phyloP scores from a whole-genome alignment of 2,888 invertebrate genomes.

The Palloptera scutellata region DNA sequence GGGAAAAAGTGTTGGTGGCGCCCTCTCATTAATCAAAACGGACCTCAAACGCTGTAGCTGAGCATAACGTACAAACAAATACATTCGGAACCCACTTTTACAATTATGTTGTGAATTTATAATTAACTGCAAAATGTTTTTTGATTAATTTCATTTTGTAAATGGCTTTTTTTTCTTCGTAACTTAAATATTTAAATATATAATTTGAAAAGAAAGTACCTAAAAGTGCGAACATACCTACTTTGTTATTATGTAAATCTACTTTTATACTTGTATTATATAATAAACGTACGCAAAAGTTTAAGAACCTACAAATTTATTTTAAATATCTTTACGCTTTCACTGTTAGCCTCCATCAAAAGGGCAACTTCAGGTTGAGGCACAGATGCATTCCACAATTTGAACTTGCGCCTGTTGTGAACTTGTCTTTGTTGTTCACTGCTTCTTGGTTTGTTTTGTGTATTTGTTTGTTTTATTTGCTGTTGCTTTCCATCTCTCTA shows the following conservation, averaged over 20 bases:
- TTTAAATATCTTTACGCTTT: background rate
- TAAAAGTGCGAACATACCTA: too few relatives aligned
- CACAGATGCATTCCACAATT: too few relatives aligned
- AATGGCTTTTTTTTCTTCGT: background rate
- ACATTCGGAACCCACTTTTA: too few relatives aligned
- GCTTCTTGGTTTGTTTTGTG: slow-evolving; percentile 1
- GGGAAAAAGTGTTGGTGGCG: slow-evolving; percentile 16
- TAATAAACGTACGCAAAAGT: too few relatives aligned
- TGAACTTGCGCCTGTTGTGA: slow-evolving; percentile 2
- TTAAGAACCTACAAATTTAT: too few relatives aligned
- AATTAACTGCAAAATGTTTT: background rate
- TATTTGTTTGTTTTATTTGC: background rate
- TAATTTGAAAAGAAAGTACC: too few relatives aligned
- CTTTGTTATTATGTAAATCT: background rate
- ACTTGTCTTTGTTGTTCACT: background rate
- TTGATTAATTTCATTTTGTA: slow-evolving; percentile 4
- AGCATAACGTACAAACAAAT: too few relatives aligned
- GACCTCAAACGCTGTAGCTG: too few relatives aligned
- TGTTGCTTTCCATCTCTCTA: background rate
- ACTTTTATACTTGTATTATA: too few relatives aligned
- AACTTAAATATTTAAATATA: too few relatives aligned
- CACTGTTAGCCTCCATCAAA: too few relatives aligned
- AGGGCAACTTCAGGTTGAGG: too few relatives aligned
- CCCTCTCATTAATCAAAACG: slow-evolving; percentile 18
- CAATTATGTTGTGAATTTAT: background rate